Base-by-base conservation (phyloP, 2,888 invertebrate species). In the Morinoia aosen region DNA sequence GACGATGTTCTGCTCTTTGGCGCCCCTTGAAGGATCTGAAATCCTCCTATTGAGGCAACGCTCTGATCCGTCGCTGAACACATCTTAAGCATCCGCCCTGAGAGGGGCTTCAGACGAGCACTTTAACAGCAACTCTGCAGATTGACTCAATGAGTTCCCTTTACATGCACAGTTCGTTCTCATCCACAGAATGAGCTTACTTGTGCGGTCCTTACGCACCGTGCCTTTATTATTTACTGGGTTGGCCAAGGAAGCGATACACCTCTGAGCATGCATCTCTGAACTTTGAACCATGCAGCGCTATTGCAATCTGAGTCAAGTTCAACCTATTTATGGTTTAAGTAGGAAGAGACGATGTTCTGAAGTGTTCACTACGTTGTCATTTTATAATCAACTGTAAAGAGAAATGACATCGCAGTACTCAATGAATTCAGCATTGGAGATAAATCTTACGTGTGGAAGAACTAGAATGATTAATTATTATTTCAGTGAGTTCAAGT, bases 21-120 rank as follows among this genome's bases (percentile, higher is more conserved):
- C 57, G 57, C 93, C 57, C 93, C 93, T 93, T 93, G 33, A 57
- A 93, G 93, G 93, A 56, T 57, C 93, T 57, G 58, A 93, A 93
- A 93, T 93, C 93, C 93, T 93, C 57, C 93, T 93, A 57, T 93
- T 57, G 93, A 93, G 93, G 48, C 56, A 33, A 16, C 93, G 57
- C 33, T 56, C 57, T 93, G 93, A 93, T 93, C 93, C 19, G 40
- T 16, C 93, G 93, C 33, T 33, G 93, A 57, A 93, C 93, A n/a
- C 93, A 12, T 93, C 93, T 93, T 93, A 90, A 90, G 90, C 90
- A 40, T 11, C 76, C 40, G 90, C 19, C 40, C 16, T 40, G 48
- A 11, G 12, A 88, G 88, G 88, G 39, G 39, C 90, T 33, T 40
- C 48, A 90, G 16, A 40, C 48, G 40, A 90, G 16, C 40, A 33